Percentiles rank a stretch among this genome's conserved stretches.
phyloP scores from a whole-genome alignment of 1,140 invertebrate genomes.

The honey bee (Apis mellifera) region Amel_HAv3.1 CM009935.2:3590001-3590500 shows the following conservation, averaged over 20 bases:
- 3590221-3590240: slow-evolving; percentile 30
- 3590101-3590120: background rate
- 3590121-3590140: background rate
- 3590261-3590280: background rate
- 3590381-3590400: background rate
- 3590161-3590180: slow-evolving; percentile 64
- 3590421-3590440: background rate
- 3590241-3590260: background rate
- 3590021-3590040: background rate
- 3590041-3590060: slow-evolving; percentile 10
- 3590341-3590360: background rate
- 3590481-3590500: too few relatives aligned
- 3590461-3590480: too few relatives aligned
- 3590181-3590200: slow-evolving; percentile 67
- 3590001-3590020: background rate
- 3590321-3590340: background rate
- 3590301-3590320: background rate
- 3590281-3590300: background rate
- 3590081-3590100: background rate
- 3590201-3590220: slow-evolving; percentile 9
- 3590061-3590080: background rate
- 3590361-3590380: background rate
- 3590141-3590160: slow-evolving; percentile 18
- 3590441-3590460: too few relatives aligned
- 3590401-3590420: background rate